Evolutionary conservation across 1,140 invertebrate genomes (phyloP).

Genomic region (Drosophila insularis): DNA sequence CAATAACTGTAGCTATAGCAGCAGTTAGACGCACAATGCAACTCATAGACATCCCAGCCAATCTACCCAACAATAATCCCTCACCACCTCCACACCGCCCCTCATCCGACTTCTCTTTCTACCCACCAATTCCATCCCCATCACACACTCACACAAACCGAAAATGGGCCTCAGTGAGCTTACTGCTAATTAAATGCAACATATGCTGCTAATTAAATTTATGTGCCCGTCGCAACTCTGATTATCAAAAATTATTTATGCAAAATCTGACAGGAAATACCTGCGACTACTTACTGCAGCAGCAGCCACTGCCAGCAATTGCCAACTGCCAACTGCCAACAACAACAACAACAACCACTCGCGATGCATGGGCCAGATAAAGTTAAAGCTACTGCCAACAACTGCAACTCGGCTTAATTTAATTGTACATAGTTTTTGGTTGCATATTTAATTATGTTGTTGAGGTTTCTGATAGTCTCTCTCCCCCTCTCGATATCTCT

Average conservation of each 20-base stretch:
- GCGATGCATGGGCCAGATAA: conserved; percentile 54
- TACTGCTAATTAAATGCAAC: conserved; percentile 79
- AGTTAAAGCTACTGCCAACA: conserved; percentile 32
- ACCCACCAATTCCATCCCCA: neutral
- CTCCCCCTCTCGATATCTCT: conserved; percentile 9
- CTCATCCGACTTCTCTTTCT: too few relatives aligned
- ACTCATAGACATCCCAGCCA: conserved; percentile 31
- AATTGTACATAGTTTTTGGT: conserved; percentile 77
- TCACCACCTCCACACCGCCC: neutral
- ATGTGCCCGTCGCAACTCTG: conserved; percentile 75
- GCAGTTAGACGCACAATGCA: conserved; percentile 47
- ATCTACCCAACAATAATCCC: too few relatives aligned
- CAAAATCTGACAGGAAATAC: conserved; percentile 80
- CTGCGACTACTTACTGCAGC: conserved; percentile 50
- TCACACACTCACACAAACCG: neutral
- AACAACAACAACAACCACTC: conserved; percentile 23
- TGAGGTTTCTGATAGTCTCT: conserved; percentile 20
- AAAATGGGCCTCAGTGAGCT: conserved; percentile 47
- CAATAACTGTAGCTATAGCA: conserved; percentile 24
- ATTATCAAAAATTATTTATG: conserved; percentile 81
- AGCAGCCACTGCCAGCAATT: neutral
- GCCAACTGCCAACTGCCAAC: conserved; percentile 25
- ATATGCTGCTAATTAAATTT: conserved; percentile 80
- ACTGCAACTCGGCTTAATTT: conserved; percentile 59
- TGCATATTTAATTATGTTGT: conserved; percentile 76